Conservation (phyloP, 2,888 invertebrate species). For the Lasioglossum zephyrum region DNA sequence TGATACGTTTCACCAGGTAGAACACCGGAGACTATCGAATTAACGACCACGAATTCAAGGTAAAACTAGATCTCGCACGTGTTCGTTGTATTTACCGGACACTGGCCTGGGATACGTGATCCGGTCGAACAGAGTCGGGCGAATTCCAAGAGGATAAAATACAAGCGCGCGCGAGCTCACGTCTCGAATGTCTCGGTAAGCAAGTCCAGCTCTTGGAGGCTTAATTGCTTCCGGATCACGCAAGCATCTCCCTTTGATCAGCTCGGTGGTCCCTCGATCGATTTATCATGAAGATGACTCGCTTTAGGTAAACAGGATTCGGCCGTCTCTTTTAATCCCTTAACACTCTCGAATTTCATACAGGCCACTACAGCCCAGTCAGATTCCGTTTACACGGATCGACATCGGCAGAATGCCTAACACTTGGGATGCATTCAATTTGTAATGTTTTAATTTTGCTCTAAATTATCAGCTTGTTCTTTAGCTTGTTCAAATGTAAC, state of each 20-base stretch:
- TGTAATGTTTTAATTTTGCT: too few relatives aligned
- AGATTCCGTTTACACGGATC: neutral
- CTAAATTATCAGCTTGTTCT: too few relatives aligned
- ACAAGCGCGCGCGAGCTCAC: neutral
- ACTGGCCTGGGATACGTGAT: neutral
- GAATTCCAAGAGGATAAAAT: constrained; percentile 24
- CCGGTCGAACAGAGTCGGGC: constrained; percentile 21
- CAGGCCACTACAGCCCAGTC: neutral
- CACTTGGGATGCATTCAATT: too few relatives aligned
- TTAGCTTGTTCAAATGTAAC: too few relatives aligned
- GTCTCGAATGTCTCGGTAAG: constrained; percentile 47
- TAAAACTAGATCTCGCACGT: neutral
- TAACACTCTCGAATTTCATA: neutral
- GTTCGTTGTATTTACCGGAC: neutral
- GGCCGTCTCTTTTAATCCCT: neutral
- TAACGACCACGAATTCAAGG: neutral
- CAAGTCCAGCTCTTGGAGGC: constrained; percentile 45
- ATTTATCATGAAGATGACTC: constrained; percentile 49
- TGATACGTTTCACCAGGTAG: neutral
- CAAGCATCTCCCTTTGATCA: constrained; percentile 49
- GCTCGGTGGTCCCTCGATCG: neutral
- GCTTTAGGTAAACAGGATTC: constrained; percentile 28
- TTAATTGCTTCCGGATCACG: constrained; percentile 49
- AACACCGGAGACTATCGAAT: neutral
- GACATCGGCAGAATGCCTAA: neutral